A percentile compares a stretch with the other conserved stretches of the same genome.
Conservation (phyloP, 2,113 vertebrate genomes). For the Bothrops jararaca region DNA sequence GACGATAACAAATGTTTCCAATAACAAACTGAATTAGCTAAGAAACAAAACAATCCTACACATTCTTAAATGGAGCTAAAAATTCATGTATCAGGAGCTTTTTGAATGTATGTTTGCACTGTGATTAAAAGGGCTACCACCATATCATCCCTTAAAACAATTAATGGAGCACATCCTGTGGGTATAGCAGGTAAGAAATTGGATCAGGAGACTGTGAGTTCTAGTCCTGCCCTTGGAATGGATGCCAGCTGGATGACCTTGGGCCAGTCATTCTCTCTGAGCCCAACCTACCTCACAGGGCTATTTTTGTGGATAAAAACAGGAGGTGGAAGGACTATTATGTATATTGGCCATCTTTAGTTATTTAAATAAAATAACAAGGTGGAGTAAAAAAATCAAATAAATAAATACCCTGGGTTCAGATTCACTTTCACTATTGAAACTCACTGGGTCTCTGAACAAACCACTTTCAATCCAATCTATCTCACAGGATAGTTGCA, state of each 20-base stretch:
- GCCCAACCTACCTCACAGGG: background rate
- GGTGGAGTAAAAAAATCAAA: background rate
- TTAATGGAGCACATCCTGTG: background rate
- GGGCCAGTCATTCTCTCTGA: background rate
- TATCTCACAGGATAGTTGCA: background rate
- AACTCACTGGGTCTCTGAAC: background rate
- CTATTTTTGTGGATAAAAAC: background rate
- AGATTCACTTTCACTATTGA: background rate
- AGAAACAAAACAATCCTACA: background rate
- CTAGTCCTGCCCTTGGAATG: background rate
- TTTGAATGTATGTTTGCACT: background rate
- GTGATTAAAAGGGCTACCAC: background rate
- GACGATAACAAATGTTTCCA: background rate
- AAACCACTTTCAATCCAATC: background rate
- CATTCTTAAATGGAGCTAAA: background rate
- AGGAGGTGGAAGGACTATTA: background rate
- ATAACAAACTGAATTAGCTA: slow-evolving; percentile 5
- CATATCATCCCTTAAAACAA: background rate
- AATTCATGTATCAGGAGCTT: background rate
- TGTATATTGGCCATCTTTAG: background rate
- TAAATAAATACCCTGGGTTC: background rate
- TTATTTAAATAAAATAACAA: background rate
- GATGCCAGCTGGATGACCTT: background rate
- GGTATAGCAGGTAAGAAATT: background rate
- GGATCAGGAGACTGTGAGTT: background rate